Evolutionary conservation across 2,797 vertebrate species (phyloP), one percentile per base, ranked within the genome.

Genomic region (Fundulus diaphanus): DNA sequence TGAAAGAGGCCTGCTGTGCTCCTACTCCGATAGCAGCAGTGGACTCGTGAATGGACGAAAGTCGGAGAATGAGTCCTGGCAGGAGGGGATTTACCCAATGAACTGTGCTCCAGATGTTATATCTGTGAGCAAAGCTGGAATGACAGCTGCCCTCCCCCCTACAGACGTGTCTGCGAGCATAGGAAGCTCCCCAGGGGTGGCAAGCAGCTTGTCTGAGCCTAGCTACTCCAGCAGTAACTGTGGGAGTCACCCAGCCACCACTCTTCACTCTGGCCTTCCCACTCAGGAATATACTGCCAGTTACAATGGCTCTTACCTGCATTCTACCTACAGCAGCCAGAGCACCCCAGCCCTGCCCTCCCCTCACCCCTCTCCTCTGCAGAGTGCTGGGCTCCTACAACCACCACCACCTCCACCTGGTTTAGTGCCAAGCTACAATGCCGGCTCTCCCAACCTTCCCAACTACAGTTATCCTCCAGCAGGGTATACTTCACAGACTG

Each of bases 221-320:
- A 96, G 96, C 93, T 99, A 97, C 87, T 98, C 98, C 81, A 97
- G 96, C 90, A 97, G 96, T 92, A 98, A 97, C 93, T 99, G 98
- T 82, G 97, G 97, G 92, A 98, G 97, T 93, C 98, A 99, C 94
- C 94, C 95, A 0, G 96, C 97, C 86, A 96, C 96, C 77, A 95
- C 96, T 86, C 97, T 99, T 83, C 98, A 99, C 91, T 96, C 97
- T 87, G 97, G 97, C 87, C 96, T 99, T 92, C 94, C 97, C 76
- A 96, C 98, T 98, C 98, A 99, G 97, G 98, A 99, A 97, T 99
- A 99, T 37, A 96, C 95, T 82, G 89, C 97, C 70, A 96, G 96
- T 93, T 99, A 99, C 95, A 99, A 97, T 3, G 96, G 97, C 85
- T 98, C 98, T 0, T 99, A 99, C 92, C 91, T 99, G 93, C 98